These are phyloP conservation scores for Drosophila sproati DNA, from an alignment of 1,140 invertebrate species.

Conservation along the genomic window DNA sequence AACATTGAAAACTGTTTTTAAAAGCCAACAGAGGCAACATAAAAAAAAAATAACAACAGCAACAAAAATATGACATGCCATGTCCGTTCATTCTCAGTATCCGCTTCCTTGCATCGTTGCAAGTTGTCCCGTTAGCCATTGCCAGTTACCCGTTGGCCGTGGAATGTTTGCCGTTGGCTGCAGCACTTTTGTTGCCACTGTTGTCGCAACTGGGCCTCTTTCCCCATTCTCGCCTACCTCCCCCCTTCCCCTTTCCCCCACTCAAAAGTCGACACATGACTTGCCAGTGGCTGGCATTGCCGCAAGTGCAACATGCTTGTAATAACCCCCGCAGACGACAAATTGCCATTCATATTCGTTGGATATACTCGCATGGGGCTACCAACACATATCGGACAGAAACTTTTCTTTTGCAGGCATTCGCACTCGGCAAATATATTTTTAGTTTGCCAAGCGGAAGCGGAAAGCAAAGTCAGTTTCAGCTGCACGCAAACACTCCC, in stretches of 20 bases:
- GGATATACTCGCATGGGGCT: constrained; percentile 31
- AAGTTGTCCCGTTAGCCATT: constrained; percentile 21
- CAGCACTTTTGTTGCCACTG: constrained; percentile 38
- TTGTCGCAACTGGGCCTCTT: constrained; percentile 5
- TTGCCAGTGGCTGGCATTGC: constrained; percentile 48
- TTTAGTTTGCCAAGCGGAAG: constrained; percentile 54
- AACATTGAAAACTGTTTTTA: constrained; percentile 79
- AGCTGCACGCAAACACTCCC: constrained; percentile 32
- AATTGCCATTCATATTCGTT: constrained; percentile 78
- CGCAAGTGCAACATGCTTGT: constrained; percentile 66
- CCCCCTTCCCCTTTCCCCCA: neutral
- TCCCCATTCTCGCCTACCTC: neutral
- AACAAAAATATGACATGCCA: constrained; percentile 74
- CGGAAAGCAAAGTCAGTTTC: constrained; percentile 76
- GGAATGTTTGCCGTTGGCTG: constrained; percentile 16
- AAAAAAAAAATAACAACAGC: constrained; percentile 31
- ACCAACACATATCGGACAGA: constrained; percentile 44
- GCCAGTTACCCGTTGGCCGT: neutral
- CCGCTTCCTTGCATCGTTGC: constrained; percentile 64
- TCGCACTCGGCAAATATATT: constrained; percentile 61
- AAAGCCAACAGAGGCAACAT: constrained; percentile 60
- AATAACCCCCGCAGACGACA: constrained; percentile 75
- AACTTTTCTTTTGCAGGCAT: constrained; percentile 48
- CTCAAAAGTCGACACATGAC: constrained; percentile 19
- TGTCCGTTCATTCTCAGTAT: constrained; percentile 72